Conservation (phyloP, 2,797 vertebrate genomes). For the Denticeps clupeoides region DNA sequence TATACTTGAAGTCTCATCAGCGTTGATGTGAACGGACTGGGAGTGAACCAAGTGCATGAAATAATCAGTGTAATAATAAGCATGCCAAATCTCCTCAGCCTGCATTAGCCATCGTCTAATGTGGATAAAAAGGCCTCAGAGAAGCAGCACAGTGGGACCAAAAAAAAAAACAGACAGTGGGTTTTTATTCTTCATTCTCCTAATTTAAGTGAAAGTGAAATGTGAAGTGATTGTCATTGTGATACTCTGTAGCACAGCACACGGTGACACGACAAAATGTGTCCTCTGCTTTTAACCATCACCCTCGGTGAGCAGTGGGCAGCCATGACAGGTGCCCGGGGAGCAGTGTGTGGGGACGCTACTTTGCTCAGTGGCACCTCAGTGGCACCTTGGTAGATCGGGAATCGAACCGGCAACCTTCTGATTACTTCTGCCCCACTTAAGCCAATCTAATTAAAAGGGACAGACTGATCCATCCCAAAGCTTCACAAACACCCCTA, state of each 20-base stretch:
- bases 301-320: too few species aligned
- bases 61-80: conserved; percentile 16
- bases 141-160: conserved; percentile 3
- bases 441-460: conserved; percentile 21
- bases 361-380: too few species aligned
- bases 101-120: conserved; percentile 7
- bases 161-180: not conserved
- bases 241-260: too few species aligned
- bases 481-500: not conserved
- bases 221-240: too few species aligned
- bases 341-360: too few species aligned
- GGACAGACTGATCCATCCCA: conserved; percentile 13
- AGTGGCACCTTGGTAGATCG: too few species aligned
- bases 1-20: conserved; percentile 5
- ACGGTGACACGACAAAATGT: too few species aligned
- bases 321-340: too few species aligned
- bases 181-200: conserved; percentile 10
- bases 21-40: conserved; percentile 6
- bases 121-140: conserved; percentile 10
- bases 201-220: too few species aligned
- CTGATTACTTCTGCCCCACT: too few species aligned
- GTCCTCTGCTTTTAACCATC: too few species aligned
- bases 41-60: conserved; percentile 17
- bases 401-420: too few species aligned
- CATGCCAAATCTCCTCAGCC: conserved; percentile 2